phyloP scores from a whole-genome alignment of 2,888 invertebrate genomes.

The Ophion obscuratus region DNA sequence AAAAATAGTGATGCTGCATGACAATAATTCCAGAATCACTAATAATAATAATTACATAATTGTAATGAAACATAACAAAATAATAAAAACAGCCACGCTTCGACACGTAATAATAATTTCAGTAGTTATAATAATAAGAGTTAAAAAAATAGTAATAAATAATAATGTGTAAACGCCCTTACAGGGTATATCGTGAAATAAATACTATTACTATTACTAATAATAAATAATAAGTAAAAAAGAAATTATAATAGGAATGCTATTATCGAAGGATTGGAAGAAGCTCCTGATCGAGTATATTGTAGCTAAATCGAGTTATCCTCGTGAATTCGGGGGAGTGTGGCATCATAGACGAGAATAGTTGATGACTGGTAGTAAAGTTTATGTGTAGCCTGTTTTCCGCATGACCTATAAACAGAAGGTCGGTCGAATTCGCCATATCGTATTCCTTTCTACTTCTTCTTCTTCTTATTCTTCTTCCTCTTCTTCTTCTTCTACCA shows the following conservation, averaged over 20 bases:
- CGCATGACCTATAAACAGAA: constrained; percentile 71
- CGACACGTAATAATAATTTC: neutral
- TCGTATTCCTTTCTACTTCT: constrained; percentile 22
- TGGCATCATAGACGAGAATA: constrained; percentile 76
- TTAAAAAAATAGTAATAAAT: neutral
- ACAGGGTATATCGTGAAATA: too few relatives aligned
- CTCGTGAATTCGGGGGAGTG: constrained; percentile 39
- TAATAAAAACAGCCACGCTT: neutral
- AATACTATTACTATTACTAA: too few relatives aligned
- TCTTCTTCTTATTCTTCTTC: constrained; percentile 9
- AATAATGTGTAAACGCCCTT: neutral
- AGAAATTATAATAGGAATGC: constrained; percentile 49
- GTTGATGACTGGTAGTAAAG: constrained; percentile 72
- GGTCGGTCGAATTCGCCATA: constrained; percentile 62
- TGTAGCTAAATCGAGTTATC: constrained; percentile 73
- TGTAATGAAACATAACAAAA: neutral
- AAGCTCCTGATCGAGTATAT: constrained; percentile 72
- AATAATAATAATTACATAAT: neutral
- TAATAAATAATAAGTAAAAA: neutral
- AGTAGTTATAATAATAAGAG: neutral
- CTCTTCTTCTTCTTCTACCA: neutral
- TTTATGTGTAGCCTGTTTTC: constrained; percentile 64
- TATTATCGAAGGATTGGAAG: neutral
- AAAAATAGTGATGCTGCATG: neutral
- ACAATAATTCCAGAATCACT: neutral